phyloP scores from a whole-genome alignment of 2,797 vertebrate genomes.

The Petrocephalus sullivani region DNA sequence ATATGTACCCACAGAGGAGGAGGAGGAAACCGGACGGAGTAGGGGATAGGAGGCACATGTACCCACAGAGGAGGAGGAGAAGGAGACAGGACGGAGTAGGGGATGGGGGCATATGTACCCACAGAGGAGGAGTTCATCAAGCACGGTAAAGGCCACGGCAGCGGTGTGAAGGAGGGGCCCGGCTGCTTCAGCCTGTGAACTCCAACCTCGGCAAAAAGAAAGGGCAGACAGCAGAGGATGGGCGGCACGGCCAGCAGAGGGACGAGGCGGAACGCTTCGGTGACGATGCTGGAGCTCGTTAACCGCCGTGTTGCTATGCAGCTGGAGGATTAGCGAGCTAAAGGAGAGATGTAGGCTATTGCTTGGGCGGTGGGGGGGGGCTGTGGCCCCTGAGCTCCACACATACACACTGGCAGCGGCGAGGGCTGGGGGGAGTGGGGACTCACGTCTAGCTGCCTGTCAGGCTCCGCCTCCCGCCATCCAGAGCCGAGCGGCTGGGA shows the following conservation, averaged over 20 bases:
- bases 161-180: background rate
- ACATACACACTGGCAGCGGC: background rate
- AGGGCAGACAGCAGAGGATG: background rate
- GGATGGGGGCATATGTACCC: too few relatives aligned
- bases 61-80: background rate
- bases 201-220: background rate
- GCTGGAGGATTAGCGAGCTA: background rate
- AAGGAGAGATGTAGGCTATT: background rate
- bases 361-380: background rate
- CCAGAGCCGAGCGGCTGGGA: background rate
- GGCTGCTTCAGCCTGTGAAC: slow-evolving; percentile 4
- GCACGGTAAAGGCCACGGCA: background rate
- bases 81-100: background rate
- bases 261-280: background rate
- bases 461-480: background rate
- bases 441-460: background rate
- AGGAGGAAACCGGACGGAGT: slow-evolving; percentile 37
- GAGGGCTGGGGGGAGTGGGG: background rate
- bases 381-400: background rate
- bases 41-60: slow-evolving; percentile 14
- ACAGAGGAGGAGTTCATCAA: background rate
- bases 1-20: slow-evolving; percentile 41
- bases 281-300: background rate
- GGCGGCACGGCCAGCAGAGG: background rate
- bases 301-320: background rate